Conservation (phyloP, 2,888 invertebrate species). For the Eurois occulta region DNA sequence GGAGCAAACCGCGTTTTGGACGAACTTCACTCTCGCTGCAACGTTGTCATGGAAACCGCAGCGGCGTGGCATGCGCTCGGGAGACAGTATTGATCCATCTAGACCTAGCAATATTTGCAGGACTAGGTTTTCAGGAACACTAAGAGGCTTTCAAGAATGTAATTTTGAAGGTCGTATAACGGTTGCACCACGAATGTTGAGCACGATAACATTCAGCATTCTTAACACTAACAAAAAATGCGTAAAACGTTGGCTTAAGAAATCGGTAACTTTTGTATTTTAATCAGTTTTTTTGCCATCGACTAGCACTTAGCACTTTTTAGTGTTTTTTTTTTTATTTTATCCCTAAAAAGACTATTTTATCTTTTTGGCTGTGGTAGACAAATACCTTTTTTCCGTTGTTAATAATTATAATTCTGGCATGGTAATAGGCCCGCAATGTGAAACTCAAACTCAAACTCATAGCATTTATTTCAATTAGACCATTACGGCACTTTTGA, state of each 20-base stretch:
- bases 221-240: background rate
- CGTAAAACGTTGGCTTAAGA: background rate
- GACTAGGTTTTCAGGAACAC: constrained; percentile 24
- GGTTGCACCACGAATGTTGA: background rate
- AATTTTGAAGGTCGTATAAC: too few species aligned
- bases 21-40: constrained; percentile 8
- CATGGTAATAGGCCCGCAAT: too few species aligned
- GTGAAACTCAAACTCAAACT: too few species aligned
- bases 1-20: too few species aligned
- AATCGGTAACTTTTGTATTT: background rate
- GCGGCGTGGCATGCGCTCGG: background rate
- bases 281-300: too few species aligned
- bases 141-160: too few species aligned
- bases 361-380: too few species aligned
- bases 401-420: too few species aligned
- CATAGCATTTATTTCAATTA: too few species aligned
- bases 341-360: background rate
- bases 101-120: constrained; percentile 15
- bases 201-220: background rate
- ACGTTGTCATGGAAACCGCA: constrained; percentile 26
- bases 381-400: too few species aligned
- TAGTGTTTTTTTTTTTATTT: background rate
- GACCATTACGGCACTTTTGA: too few species aligned
- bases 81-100: constrained; percentile 34
- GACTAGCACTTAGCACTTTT: background rate